Percentiles rank a stretch among this genome's conserved stretches.
phyloP scores from a whole-genome alignment of 1,140 invertebrate genomes.

The Drosophila truncata region DNA sequence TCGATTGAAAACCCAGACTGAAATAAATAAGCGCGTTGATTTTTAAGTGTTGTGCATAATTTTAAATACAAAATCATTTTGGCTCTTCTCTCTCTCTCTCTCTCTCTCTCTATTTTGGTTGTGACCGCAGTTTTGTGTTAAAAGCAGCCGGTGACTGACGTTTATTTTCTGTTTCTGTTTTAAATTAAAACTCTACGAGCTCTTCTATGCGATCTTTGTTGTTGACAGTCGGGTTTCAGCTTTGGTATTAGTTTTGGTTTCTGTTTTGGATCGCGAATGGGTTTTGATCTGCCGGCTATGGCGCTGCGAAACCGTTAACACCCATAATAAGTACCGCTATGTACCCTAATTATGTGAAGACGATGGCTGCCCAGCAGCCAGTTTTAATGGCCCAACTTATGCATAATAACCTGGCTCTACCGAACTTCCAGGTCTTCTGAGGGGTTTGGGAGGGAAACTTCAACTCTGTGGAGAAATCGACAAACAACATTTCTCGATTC shows the following conservation, averaged over 20 bases:
- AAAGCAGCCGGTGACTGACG: slow-evolving; percentile 63
- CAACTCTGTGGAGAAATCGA: slow-evolving; percentile 67
- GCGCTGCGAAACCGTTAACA: slow-evolving; percentile 79
- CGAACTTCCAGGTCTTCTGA: background rate
- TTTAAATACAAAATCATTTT: slow-evolving; percentile 69
- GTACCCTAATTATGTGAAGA: slow-evolving; percentile 79
- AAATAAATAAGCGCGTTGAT: slow-evolving; percentile 79
- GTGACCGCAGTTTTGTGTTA: slow-evolving; percentile 24
- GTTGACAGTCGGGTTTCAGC: slow-evolving; percentile 61
- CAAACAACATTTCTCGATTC: slow-evolving; percentile 63
- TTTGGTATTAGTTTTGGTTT: slow-evolving; percentile 18
- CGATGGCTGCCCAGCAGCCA: slow-evolving; percentile 45
- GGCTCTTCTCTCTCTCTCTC: slow-evolving; percentile 19
- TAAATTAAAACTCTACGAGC: slow-evolving; percentile 64
- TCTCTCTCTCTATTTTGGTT: slow-evolving; percentile 26
- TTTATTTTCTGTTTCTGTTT: slow-evolving; percentile 74
- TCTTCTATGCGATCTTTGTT: slow-evolving; percentile 27
- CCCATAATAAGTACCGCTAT: slow-evolving; percentile 83
- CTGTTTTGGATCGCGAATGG: slow-evolving; percentile 54
- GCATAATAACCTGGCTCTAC: slow-evolving; percentile 71
- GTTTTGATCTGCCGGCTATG: slow-evolving; percentile 53
- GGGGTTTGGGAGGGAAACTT: background rate
- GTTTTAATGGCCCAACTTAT: slow-evolving; percentile 68
- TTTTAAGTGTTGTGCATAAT: slow-evolving; percentile 84
- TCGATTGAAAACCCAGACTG: slow-evolving; percentile 50